Percentiles rank a stretch among this genome's conserved stretches.
Evolutionary conservation across 2,888 invertebrate genomes (phyloP).

Genomic region (Morinoia aosen): DNA sequence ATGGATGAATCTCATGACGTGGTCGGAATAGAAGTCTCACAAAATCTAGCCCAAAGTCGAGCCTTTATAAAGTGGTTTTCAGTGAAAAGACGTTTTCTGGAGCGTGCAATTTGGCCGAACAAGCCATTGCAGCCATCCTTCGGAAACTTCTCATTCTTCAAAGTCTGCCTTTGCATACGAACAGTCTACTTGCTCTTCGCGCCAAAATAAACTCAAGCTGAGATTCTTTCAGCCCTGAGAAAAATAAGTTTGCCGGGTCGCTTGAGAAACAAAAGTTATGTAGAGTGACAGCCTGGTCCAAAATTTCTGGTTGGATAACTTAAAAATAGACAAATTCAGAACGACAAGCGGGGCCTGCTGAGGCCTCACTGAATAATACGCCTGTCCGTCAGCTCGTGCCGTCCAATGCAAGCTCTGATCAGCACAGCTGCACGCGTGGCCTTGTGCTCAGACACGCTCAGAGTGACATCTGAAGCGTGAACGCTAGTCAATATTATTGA

Average conservation of each 20-base stretch:
- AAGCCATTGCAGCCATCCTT: slow-evolving; percentile 51
- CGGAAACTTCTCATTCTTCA: slow-evolving; percentile 50
- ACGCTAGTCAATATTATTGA: no score
- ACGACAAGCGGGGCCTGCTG: background rate
- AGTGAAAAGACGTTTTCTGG: slow-evolving; percentile 52
- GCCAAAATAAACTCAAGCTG: slow-evolving; percentile 34
- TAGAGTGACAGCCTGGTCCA: slow-evolving; percentile 26
- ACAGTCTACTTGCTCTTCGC: slow-evolving; percentile 50
- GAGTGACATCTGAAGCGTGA: no score
- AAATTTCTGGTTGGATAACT: slow-evolving; percentile 28
- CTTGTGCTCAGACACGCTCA: background rate
- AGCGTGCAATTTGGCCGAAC: slow-evolving; percentile 51
- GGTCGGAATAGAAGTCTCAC: slow-evolving; percentile 41
- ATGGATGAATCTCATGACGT: slow-evolving; percentile 52
- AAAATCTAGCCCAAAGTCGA: slow-evolving; percentile 39
- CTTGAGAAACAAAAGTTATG: slow-evolving; percentile 51
- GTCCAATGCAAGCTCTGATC: background rate
- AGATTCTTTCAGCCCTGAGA: slow-evolving; percentile 26
- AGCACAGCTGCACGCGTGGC: background rate
- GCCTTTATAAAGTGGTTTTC: slow-evolving; percentile 52
- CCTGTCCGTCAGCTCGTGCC: background rate
- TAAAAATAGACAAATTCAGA: background rate
- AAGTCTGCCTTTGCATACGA: slow-evolving; percentile 53
- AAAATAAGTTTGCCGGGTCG: slow-evolving; percentile 33
- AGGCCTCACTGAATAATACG: background rate